These are phyloP conservation scores for Eufriesea mexicana DNA, from an alignment of 1,140 invertebrate genomes.

Conservation along the genomic window DNA sequence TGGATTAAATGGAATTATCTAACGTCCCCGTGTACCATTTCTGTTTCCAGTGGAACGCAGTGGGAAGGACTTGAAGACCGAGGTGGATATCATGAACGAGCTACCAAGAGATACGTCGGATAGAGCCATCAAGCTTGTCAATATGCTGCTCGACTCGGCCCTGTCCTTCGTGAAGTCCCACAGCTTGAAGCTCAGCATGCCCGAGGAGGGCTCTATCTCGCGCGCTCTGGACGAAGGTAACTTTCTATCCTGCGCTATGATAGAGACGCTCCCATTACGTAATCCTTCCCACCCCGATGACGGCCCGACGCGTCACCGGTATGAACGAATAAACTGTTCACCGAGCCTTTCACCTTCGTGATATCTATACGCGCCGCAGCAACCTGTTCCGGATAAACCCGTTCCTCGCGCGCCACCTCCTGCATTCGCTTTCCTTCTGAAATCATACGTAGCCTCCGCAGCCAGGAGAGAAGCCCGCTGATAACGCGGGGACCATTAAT, in stretches of 20 bases:
- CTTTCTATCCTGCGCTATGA: slow-evolving; percentile 32
- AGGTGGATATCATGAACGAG: slow-evolving; percentile 81
- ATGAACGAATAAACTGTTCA: slow-evolving; percentile 62
- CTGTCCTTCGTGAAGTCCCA: slow-evolving; percentile 84
- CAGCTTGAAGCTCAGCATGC: slow-evolving; percentile 84
- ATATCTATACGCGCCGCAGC: slow-evolving; percentile 56
- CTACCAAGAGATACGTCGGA: slow-evolving; percentile 82
- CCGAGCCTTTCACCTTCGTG: slow-evolving; percentile 73
- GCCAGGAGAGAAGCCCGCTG: background rate
- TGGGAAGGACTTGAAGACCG: slow-evolving; percentile 81
- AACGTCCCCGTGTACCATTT: background rate
- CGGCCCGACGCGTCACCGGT: slow-evolving; percentile 54
- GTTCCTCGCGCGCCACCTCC: slow-evolving; percentile 39
- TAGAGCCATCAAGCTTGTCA: slow-evolving; percentile 81
- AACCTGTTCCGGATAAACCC: slow-evolving; percentile 63
- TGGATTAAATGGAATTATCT: too few relatives aligned
- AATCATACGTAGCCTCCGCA: background rate
- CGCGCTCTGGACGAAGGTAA: slow-evolving; percentile 86
- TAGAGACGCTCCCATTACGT: slow-evolving; percentile 50
- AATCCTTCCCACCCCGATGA: slow-evolving; percentile 50
- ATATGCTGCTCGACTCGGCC: slow-evolving; percentile 83
- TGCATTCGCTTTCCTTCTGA: slow-evolving; percentile 57
- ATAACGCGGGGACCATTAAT: background rate
- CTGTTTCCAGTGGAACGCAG: slow-evolving; percentile 76
- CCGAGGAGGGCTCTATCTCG: slow-evolving; percentile 82